Base-by-base conservation (phyloP, 2,113 vertebrate species). In the Gopherus flavomarginatus region DNA sequence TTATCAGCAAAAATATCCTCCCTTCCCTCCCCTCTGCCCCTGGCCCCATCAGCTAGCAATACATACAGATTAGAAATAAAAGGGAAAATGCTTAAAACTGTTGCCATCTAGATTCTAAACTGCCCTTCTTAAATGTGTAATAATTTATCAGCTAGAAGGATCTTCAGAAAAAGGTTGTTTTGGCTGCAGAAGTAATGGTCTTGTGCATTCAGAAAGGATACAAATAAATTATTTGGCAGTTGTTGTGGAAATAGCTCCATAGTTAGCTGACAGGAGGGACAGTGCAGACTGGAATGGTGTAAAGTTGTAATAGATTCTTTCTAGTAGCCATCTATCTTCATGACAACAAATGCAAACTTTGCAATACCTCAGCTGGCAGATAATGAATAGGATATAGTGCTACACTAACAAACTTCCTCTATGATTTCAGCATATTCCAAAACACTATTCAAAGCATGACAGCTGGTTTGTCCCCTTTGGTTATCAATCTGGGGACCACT, bases 241-340 rank as follows among this genome's bases (percentile, higher is more conserved):
- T 82, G 42, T 91, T 96, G 89, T 93, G 90, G 90, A 97, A 96
- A 94, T 87, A 90, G 81, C 82, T 95, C 90, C 94, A 89, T 81
- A 80, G 88, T 91, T 81, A 94, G 57, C 59, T 94, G 90, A 90
- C 94, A 85, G 52, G 69, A 88, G 85, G 50, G 9, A 96, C 93
- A 94, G 84, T 85, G 53, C 53, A 86, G 83, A 62, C 87, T 89
- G 38, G 87, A 90, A 87, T 69, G 80, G 77, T 89, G 87, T 89
- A 69, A 90, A 86, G 94, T 87, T 93, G 78, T 83, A 95, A 92
- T 85, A 44, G 91, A 93, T 91, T 53, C 83, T 84, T 31, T 88
- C 78, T 82, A 77, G 79, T 72, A 83, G 78, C 84, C 57, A 88
- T 93, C 83, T 88, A 3, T 95, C 94, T 94, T 94, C 85, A n/a